Evolutionary conservation across 2,113 vertebrate species (phyloP).

Genomic region (Xenopus borealis): DNA sequence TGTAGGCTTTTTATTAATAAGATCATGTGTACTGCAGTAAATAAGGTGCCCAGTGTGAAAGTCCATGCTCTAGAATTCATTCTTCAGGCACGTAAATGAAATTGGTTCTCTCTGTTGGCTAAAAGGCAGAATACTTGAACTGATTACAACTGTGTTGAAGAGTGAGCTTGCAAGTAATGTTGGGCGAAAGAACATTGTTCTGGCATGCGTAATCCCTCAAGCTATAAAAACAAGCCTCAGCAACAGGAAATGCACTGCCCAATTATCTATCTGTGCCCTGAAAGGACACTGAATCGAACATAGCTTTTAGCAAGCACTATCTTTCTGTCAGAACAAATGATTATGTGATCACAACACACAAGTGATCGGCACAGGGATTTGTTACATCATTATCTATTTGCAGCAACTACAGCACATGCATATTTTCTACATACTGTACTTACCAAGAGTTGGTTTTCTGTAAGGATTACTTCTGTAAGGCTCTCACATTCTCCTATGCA

Average conservation of each 20-base stretch:
- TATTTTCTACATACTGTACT: constrained; percentile 45
- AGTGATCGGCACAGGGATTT: neutral
- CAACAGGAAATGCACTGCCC: constrained; percentile 9
- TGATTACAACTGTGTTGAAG: neutral
- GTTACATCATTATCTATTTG: no score
- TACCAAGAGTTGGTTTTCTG: constrained; percentile 92
- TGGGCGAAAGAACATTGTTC: no score
- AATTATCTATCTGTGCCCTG: constrained; percentile 19
- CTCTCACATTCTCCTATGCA: constrained; percentile 90
- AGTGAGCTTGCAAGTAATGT: neutral
- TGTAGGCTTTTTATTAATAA: no score
- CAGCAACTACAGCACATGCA: no score
- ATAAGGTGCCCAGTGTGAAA: no score
- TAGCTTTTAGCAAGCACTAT: constrained; percentile 25
- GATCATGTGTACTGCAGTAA: no score
- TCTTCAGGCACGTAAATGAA: neutral
- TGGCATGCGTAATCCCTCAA: neutral
- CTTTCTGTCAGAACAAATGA: constrained; percentile 35
- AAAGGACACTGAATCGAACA: constrained; percentile 33
- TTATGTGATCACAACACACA: neutral
- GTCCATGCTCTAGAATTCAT: no score
- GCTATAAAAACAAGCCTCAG: neutral
- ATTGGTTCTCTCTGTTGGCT: neutral
- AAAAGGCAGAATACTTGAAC: neutral
- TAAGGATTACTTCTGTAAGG: constrained; percentile 93